Base-by-base conservation (phyloP, 2,888 invertebrate genomes). In the Heliconius charithonia region DNA sequence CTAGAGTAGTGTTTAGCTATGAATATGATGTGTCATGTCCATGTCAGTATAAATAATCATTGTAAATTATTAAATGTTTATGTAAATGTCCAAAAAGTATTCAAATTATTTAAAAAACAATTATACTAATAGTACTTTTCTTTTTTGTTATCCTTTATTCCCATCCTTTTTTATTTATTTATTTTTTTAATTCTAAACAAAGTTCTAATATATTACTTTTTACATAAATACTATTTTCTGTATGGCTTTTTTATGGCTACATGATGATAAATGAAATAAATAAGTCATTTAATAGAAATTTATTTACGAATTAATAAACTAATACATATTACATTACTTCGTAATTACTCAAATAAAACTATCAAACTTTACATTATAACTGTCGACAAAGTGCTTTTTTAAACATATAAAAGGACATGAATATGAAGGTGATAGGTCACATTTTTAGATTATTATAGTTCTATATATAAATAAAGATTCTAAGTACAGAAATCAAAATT, bases 21-120 rank as follows among this genome's bases (percentile, higher is more conserved):
- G 89, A 91, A 91, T 92, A 94, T 93, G 93, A 94, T 91, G 91
- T 93, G 91, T 93, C 93, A 92, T 92, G 92, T 94, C 94, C 94
- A 94, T 94, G 93, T 94, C 93, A 92, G 89, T 94, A 94, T 94
- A 94, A 94, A 94, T 94, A 93, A 93, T 94, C 95, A 93, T 91
- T 95, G 95, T 95, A 95, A 94, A 95, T 95, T 95, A 95, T 94
- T 95, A 95, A 95, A 95, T 95, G 95, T 95, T 95, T 94, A 95
- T 95, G 95, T 95, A 95, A 94, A 95, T 94, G 94, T 94, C 94
- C 95, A 94, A 94, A 94, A 94, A 95, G 95, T 95, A 95, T 95
- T 95, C 93, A 95, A 94, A 94, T 94, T 95, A 94, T 94, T 95
- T 95, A 94, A 94, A 95, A 92, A 92, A 86, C 90, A 90, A 94